Conservation (phyloP, 2,113 vertebrate genomes). For the Notechis scutatus region DNA sequence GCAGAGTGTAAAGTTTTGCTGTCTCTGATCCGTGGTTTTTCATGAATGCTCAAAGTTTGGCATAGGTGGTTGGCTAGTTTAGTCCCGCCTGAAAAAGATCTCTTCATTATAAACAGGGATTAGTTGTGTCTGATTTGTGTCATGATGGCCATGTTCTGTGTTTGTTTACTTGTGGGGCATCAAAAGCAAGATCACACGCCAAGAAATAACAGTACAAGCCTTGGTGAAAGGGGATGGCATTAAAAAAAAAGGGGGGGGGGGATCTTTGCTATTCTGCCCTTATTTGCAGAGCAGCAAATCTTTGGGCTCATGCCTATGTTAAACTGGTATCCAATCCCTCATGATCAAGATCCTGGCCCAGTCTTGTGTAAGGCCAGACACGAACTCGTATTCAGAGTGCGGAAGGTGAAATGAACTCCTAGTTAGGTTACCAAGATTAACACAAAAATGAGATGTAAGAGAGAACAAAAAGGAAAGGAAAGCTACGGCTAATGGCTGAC, state of each 20-base stretch:
- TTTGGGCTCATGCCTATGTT: neutral
- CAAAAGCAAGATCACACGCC: neutral
- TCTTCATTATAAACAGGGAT: neutral
- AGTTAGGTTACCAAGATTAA: neutral
- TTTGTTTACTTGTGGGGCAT: neutral
- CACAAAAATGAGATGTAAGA: neutral
- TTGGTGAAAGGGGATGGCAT: neutral
- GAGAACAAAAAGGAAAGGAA: neutral
- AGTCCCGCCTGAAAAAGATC: neutral
- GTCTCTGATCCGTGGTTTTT: neutral
- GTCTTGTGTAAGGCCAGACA: neutral
- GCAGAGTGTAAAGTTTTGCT: neutral
- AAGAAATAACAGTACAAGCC: neutral
- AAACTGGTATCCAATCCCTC: neutral
- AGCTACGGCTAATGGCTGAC: neutral
- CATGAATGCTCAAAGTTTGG: neutral
- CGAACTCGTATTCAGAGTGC: neutral
- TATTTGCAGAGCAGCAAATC: neutral
- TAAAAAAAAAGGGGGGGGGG: neutral
- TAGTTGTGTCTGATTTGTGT: neutral
- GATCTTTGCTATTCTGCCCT: neutral
- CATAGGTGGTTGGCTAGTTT: neutral
- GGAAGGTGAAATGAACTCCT: neutral
- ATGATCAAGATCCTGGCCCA: neutral
- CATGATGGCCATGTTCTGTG: neutral